A percentile compares a stretch with the other conserved stretches of the same genome.
These are phyloP conservation scores for Panagrolaimus sp. DNA, from an alignment of 1,140 invertebrate species.

Conservation along the genomic window DNA sequence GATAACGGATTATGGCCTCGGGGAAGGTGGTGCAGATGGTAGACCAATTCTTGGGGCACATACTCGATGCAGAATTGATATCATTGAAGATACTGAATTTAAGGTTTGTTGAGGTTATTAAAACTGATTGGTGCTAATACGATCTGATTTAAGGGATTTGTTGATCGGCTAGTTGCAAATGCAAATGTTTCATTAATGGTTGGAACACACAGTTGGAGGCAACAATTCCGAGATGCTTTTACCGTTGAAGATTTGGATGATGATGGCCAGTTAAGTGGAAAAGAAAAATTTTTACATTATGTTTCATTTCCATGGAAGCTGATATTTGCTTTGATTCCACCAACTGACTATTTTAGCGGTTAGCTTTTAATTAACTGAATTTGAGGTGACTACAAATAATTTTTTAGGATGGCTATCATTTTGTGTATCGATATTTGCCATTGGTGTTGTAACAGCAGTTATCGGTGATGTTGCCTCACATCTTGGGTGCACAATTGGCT, in stretches of 20 bases:
- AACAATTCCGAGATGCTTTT: slow-evolving; percentile 91
- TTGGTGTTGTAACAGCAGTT: slow-evolving; percentile 84
- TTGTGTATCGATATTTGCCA: slow-evolving; percentile 79
- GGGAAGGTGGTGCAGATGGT: slow-evolving; percentile 77
- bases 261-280: slow-evolving; percentile 33
- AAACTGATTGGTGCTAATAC: not conserved
- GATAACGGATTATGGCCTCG: slow-evolving; percentile 58
- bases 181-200: slow-evolving; percentile 86
- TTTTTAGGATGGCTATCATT: slow-evolving; percentile 67
- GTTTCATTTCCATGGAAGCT: slow-evolving; percentile 95
- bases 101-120: slow-evolving; percentile 66
- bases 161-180: slow-evolving; percentile 89
- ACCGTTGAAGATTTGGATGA: slow-evolving; percentile 46
- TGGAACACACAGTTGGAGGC: slow-evolving; percentile 92
- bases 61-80: slow-evolving; percentile 73
- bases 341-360: slow-evolving; percentile 68
- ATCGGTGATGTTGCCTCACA: slow-evolving; percentile 91
- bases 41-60: slow-evolving; percentile 79
- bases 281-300: slow-evolving; percentile 82
- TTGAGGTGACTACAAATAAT: no score
- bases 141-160: slow-evolving; percentile 80
- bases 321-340: slow-evolving; percentile 90
- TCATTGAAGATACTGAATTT: slow-evolving; percentile 95
- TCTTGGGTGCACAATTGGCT: slow-evolving; percentile 81
- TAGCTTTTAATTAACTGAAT: not conserved